These are phyloP conservation scores for Palythoa grandiflora DNA, from an alignment of 92 coral and sea anemone species.

Conservation along the genomic window DNA sequence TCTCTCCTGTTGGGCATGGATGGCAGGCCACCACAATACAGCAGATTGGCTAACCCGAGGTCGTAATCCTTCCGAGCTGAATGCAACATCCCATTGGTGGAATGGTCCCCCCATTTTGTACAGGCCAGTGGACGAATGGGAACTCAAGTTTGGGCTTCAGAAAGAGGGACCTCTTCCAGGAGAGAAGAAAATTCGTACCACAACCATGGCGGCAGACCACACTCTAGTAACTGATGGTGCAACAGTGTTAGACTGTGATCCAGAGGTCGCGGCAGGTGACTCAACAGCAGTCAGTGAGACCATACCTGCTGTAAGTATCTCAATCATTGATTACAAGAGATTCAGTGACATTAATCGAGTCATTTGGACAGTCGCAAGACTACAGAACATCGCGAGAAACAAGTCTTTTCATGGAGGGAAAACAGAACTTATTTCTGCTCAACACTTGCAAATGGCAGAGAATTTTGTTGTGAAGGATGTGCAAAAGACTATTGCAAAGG, in stretches of 20 bases:
- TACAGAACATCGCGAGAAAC: conserved; percentile 48
- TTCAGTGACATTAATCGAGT: conserved; percentile 65
- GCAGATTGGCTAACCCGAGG: conserved; percentile 81
- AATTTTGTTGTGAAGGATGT: conserved; percentile 66
- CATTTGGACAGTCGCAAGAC: conserved; percentile 72
- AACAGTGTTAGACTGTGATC: neutral
- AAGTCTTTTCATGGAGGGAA: conserved; percentile 66
- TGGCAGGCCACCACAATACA: conserved; percentile 67
- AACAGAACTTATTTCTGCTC: conserved; percentile 43
- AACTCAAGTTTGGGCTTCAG: neutral
- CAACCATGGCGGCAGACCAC: conserved; percentile 26
- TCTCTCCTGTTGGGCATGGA: conserved; percentile 73
- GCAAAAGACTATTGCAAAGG: conserved; percentile 39
- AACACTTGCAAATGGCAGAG: conserved; percentile 65
- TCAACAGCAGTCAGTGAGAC: conserved; percentile 1
- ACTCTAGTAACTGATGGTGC: neutral
- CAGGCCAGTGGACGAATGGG: neutral
- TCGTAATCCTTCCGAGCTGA: conserved; percentile 55
- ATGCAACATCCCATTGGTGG: conserved; percentile 60
- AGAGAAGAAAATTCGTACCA: conserved; percentile 63
- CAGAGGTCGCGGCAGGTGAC: conserved; percentile 14
- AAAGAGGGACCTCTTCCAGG: conserved; percentile 12
- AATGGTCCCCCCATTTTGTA: conserved; percentile 60
- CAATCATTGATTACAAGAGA: conserved; percentile 60
- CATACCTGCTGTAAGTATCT: conserved; percentile 35